Evolutionary conservation across 2,797 vertebrate genomes (phyloP).

Genomic region (Pteropus rufus): DNA sequence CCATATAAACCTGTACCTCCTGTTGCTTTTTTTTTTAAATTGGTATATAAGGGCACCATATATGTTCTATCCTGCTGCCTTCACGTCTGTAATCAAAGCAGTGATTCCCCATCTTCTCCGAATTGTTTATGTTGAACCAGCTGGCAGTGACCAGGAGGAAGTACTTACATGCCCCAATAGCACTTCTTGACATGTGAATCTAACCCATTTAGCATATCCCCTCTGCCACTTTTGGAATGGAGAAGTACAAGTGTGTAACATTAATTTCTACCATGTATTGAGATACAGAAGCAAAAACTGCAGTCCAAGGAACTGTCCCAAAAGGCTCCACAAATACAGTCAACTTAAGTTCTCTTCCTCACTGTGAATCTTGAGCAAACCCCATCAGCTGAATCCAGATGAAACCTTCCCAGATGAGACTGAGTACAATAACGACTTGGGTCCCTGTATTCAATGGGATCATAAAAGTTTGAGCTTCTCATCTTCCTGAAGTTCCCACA

Average conservation of each 20-base stretch:
- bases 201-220: not conserved
- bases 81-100: not conserved
- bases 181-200: not conserved
- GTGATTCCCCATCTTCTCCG: not conserved
- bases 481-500: not conserved
- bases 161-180: not conserved
- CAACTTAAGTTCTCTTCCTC: not conserved
- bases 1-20: not conserved
- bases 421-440: not conserved
- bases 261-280: not conserved
- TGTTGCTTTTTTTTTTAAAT: not conserved
- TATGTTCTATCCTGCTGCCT: not conserved
- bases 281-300: not conserved
- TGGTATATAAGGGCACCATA: not conserved
- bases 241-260: not conserved
- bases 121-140: not conserved
- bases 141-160: not conserved
- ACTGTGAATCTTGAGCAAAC: not conserved
- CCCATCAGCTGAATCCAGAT: not conserved
- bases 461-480: not conserved
- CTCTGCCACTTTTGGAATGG: not conserved
- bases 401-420: not conserved
- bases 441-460: not conserved
- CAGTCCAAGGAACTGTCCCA: not conserved
- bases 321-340: not conserved